A percentile compares a stretch with the other conserved stretches of the same genome.
phyloP scores from a whole-genome alignment of 2,113 vertebrate genomes.

The Sigmodon hispidus region DNA sequence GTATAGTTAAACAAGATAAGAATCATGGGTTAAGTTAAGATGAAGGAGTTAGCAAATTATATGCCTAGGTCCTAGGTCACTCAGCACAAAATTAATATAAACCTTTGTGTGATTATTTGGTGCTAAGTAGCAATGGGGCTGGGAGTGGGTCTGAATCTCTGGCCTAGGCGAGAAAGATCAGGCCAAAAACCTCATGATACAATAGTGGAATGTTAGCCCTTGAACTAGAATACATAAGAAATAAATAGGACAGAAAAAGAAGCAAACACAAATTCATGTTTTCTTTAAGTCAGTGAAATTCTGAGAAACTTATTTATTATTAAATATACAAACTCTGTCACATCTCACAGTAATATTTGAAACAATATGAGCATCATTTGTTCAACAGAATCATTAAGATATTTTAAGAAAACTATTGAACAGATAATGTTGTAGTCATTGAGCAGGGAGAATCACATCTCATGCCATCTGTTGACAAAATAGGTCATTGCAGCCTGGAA shows the following conservation, averaged over 20 bases:
- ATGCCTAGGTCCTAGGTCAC: no score
- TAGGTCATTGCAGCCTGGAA: slow-evolving; percentile 65
- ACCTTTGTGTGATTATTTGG: no score
- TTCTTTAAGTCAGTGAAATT: background rate
- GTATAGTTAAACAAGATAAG: no score
- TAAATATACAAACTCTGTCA: background rate
- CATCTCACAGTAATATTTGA: background rate
- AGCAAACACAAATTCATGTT: background rate
- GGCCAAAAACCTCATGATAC: no score
- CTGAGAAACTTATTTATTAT: background rate
- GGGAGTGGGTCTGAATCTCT: no score
- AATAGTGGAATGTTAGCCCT: no score
- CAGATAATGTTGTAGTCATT: slow-evolving; percentile 34
- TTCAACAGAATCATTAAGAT: background rate
- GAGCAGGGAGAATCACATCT: slow-evolving; percentile 51
- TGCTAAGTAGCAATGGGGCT: no score
- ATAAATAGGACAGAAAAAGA: background rate
- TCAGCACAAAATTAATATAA: no score
- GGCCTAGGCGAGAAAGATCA: no score
- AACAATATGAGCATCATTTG: background rate
- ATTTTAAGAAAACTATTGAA: slow-evolving; percentile 15
- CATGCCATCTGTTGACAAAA: slow-evolving; percentile 81
- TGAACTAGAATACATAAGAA: background rate
- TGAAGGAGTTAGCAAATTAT: no score
- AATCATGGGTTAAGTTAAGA: no score